Evolutionary conservation across 2,797 vertebrate species (phyloP), one percentile per base, ranked within the genome.

Genomic region (Centroberyx gerrardi): DNA sequence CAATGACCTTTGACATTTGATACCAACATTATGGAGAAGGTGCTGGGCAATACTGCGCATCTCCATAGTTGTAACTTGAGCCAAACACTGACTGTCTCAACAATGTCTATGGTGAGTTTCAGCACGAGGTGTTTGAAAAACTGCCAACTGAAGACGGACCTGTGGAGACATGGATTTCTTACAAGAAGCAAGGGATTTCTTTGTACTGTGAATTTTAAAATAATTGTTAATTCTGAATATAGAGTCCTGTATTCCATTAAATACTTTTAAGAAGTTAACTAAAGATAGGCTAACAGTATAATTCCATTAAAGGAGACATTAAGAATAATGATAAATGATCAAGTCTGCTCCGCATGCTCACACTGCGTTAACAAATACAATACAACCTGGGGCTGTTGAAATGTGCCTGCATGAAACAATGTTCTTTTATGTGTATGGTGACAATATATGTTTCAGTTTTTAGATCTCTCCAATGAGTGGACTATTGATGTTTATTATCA

Each of bases 121-220:
- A 27, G 12, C 33, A 10, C 12, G 60, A 27, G 27, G 27, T 29
- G 14, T 15, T 10, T 48, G 44, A 46, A 74, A 59, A 66, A 42
- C 3, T 2, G 5, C 27, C 14, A 60, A 17, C 15, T 12, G 4
- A 48, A 69, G 42, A 52, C n/a, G 29, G 51, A 63, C 28, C 18
- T 54, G 38, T 63, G 31, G 59, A 27, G 17, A 68, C 5, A 68
- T 36, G 33, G 15, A 59, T 17, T n/a, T 33, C 15, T 36, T n/a
- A 8, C 56, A 38, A 36, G 31, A 38, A 59, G 33, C 3, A 42
- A n/a, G 1, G 38, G 44, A 60, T 44, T 56, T 62, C 31, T 48
- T 68, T 64, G 7, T 18, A 78, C 66, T 88, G 82, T 80, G 77
- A 83, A 72, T 59, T 69, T 44, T 28, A 14, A 69, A 67, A 54